phyloP scores from a whole-genome alignment of 2,888 invertebrate genomes.

The Diarsia brunnea region DNA sequence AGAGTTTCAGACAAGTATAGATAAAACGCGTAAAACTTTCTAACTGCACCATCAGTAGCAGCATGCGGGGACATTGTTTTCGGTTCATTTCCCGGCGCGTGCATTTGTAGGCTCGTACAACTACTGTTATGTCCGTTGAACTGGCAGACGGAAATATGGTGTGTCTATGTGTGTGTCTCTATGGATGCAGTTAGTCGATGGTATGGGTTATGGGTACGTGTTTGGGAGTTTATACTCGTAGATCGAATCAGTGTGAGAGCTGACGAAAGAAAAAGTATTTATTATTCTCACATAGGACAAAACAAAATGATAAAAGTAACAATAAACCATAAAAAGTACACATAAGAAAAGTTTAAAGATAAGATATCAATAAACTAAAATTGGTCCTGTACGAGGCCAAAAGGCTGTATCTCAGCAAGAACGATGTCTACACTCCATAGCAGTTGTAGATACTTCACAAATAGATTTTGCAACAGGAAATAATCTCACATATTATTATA shows the following conservation, averaged over 20 bases:
- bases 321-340: too few relatives aligned
- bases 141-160: slow-evolving; percentile 29
- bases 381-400: too few relatives aligned
- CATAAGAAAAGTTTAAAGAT: too few relatives aligned
- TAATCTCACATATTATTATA: too few relatives aligned
- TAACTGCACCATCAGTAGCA: slow-evolving; percentile 32
- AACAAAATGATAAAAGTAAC: too few relatives aligned
- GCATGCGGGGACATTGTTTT: slow-evolving; percentile 57
- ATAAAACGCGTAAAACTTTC: slow-evolving; percentile 51
- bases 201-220: not conserved
- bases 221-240: slow-evolving; percentile 17
- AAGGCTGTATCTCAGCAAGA: not conserved
- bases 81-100: slow-evolving; percentile 45
- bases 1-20: slow-evolving; percentile 17
- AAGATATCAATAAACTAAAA: too few relatives aligned
- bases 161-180: slow-evolving; percentile 9
- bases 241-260: slow-evolving; percentile 25
- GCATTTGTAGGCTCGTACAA: slow-evolving; percentile 29
- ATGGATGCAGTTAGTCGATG: slow-evolving; percentile 15
- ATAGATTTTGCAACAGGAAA: too few relatives aligned
- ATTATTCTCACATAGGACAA: too few relatives aligned
- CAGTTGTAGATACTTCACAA: too few relatives aligned
- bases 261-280: not conserved
- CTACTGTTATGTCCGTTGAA: slow-evolving; percentile 58
- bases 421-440: not conserved